Conservation (phyloP, 2,888 invertebrate species). For the Serripes groenlandicus region DNA sequence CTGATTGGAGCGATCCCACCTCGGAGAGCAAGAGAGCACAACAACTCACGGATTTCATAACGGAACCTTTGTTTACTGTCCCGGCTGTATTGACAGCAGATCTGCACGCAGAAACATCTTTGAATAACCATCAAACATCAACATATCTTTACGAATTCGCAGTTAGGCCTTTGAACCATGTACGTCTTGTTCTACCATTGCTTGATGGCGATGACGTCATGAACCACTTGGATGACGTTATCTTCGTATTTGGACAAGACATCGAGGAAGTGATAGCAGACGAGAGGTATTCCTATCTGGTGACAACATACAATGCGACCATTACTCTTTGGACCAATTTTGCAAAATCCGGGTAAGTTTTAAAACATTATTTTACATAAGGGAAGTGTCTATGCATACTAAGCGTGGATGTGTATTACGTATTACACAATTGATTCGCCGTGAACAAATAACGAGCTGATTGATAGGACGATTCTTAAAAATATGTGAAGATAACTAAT, state of each 20-base stretch:
- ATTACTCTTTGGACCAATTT: slow-evolving; percentile 26
- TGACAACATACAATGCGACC: slow-evolving; percentile 1
- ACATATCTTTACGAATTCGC: slow-evolving; percentile 22
- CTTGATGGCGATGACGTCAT: slow-evolving; percentile 9
- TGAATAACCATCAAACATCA: not conserved
- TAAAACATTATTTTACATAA: no score
- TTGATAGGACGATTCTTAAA: no score
- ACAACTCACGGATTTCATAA: not conserved
- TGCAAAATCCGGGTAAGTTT: slow-evolving; percentile 25
- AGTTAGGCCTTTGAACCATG: not conserved
- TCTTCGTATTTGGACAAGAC: not conserved
- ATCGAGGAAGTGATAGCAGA: not conserved
- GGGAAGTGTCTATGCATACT: no score
- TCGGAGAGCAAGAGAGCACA: not conserved
- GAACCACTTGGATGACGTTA: slow-evolving; percentile 12
- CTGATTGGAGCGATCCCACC: slow-evolving; percentile 21
- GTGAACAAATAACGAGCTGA: no score
- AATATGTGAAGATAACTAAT: no score
- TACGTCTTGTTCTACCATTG: not conserved
- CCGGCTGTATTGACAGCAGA: not conserved
- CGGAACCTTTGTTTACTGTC: not conserved
- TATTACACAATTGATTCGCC: no score
- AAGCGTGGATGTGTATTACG: no score
- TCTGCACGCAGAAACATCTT: not conserved
- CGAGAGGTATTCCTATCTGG: not conserved